These are phyloP conservation scores for Cyphomyrus discorhynchus DNA, from an alignment of 2,113 vertebrate genomes.

Conservation along the genomic window DNA sequence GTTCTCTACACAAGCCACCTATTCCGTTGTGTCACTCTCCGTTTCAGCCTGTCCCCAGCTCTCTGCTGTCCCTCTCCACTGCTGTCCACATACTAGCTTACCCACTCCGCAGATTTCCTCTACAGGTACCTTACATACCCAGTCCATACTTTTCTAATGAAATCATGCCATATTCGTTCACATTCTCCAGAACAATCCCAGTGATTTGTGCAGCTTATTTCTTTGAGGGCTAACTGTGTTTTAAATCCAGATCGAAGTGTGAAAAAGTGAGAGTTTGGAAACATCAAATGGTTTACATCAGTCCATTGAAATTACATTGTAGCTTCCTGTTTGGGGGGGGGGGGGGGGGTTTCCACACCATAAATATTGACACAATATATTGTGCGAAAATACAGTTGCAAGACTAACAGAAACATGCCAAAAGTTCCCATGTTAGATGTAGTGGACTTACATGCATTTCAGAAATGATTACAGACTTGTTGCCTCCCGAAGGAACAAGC, in stretches of 20 bases:
- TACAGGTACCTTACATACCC: neutral
- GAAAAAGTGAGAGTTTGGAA: neutral
- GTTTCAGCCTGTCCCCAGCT: neutral
- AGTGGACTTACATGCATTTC: no score
- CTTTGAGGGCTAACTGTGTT: neutral
- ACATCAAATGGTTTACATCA: neutral
- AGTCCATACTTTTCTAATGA: neutral
- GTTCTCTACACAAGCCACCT: neutral
- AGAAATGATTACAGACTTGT: neutral
- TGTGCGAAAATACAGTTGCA: neutral
- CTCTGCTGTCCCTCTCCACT: neutral
- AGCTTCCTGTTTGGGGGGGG: neutral
- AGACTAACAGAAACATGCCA: neutral
- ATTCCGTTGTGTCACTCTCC: neutral
- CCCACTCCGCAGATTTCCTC: neutral
- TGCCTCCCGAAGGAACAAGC: neutral
- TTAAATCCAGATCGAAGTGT: neutral
- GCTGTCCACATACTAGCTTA: neutral
- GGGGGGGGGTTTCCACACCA: neutral
- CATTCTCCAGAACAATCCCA: neutral
- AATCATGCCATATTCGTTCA: neutral
- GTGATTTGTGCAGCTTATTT: neutral
- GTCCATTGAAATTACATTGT: conserved; percentile 6
- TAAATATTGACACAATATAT: conserved; percentile 5
- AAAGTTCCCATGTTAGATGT: neutral